A percentile compares a stretch with the other conserved stretches of the same genome.
These are phyloP conservation scores for Mustela nigripes DNA, from an alignment of 2,113 vertebrate genomes.

Conservation along the genomic window DNA sequence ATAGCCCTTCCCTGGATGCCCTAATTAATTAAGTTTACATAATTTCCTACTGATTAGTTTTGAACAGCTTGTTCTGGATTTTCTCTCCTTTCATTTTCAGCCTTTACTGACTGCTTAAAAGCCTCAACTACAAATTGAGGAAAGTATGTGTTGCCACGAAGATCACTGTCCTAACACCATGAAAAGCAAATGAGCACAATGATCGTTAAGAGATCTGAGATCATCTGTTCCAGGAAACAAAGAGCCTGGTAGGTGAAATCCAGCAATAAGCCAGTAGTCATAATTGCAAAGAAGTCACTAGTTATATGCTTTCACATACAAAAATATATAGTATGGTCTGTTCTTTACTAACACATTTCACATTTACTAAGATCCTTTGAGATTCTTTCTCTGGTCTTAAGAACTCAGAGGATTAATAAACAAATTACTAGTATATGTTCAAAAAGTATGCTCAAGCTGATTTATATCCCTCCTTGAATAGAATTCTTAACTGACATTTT, in stretches of 20 bases:
- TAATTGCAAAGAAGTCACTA: background rate
- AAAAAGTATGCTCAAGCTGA: conserved; percentile 29
- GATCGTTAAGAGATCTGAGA: background rate
- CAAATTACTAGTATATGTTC: conserved; percentile 50
- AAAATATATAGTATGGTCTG: conserved; percentile 21
- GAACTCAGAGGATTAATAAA: conserved; percentile 55
- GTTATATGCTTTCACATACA: background rate
- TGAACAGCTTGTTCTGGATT: conserved; percentile 75
- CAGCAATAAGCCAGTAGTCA: conserved; percentile 43
- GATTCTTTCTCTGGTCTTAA: conserved; percentile 38
- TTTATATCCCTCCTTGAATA: conserved; percentile 17
- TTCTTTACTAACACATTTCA: conserved; percentile 34
- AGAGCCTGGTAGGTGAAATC: background rate
- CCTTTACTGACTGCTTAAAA: conserved; percentile 73
- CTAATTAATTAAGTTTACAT: conserved; percentile 80
- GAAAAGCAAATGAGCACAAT: background rate
- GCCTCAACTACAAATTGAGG: conserved; percentile 35
- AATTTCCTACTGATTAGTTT: conserved; percentile 79
- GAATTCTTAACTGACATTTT: conserved; percentile 62
- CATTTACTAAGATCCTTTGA: conserved; percentile 29
- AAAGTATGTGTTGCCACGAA: conserved; percentile 27
- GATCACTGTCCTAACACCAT: background rate
- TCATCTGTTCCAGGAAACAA: conserved; percentile 31
- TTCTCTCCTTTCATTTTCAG: conserved; percentile 78
- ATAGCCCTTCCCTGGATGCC: conserved; percentile 58